Evolutionary conservation across 2,113 vertebrate genomes (phyloP).

Genomic region (Oncorhynchus nerka): DNA sequence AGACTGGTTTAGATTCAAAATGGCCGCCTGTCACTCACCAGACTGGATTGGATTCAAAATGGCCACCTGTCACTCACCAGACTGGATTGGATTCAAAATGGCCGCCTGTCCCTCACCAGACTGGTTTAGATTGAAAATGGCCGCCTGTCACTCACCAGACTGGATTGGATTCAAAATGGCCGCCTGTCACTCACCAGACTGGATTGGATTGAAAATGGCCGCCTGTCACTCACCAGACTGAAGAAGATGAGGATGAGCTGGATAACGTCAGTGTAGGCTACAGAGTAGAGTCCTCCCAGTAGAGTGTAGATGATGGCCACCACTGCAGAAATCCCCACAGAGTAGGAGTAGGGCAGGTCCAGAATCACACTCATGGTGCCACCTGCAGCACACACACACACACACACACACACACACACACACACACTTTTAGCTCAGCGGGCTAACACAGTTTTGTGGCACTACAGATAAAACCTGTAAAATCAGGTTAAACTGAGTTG

Average conservation of each 20-base stretch:
- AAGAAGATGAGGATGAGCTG: constrained; percentile 54
- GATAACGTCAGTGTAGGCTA: constrained; percentile 67
- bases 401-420: neutral
- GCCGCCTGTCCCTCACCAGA: constrained; percentile 19
- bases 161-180: neutral
- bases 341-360: constrained; percentile 44
- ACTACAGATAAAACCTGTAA: no score
- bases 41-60: neutral
- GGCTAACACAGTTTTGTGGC: no score
- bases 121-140: neutral
- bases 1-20: neutral
- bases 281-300: constrained; percentile 64
- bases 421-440: neutral
- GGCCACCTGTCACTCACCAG: no score
- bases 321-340: constrained; percentile 55
- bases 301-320: constrained; percentile 67
- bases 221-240: constrained; percentile 53
- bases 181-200: constrained; percentile 19
- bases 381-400: constrained; percentile 38
- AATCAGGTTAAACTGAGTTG: no score
- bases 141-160: constrained; percentile 15
- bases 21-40: no score
- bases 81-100: neutral
- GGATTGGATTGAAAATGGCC: no score
- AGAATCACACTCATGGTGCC: constrained; percentile 62